phyloP scores from a whole-genome alignment of 2,888 invertebrate species.

The Sminthurides aquaticus region DNA sequence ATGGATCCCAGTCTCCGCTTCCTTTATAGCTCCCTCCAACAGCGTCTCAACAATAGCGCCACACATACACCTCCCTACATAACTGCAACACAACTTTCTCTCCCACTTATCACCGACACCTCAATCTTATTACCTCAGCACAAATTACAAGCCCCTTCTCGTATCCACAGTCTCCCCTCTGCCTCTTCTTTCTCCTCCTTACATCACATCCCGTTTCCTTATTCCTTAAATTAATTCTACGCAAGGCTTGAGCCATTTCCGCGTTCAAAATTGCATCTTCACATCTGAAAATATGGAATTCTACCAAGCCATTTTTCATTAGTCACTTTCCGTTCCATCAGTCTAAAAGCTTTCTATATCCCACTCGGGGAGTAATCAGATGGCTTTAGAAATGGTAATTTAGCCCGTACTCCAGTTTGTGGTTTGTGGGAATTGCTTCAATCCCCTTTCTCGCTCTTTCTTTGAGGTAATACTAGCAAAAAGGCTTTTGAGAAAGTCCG shows the following conservation, averaged over 20 bases:
- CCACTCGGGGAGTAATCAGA: no score
- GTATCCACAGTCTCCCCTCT: no score
- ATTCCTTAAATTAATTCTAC: not conserved
- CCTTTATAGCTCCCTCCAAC: constrained; percentile 1
- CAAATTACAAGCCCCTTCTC: no score
- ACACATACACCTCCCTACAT: not conserved
- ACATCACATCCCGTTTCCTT: not conserved
- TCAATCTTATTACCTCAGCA: constrained; percentile 2
- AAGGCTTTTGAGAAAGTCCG: no score
- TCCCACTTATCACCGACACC: constrained; percentile 3
- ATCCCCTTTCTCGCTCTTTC: no score
- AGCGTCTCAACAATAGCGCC: not conserved
- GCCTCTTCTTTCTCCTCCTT: not conserved
- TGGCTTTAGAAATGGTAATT: no score
- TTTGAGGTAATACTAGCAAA: no score
- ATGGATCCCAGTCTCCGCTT: constrained; percentile 8
- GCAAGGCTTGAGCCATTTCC: not conserved
- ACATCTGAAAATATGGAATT: not conserved
- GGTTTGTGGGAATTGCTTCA: no score
- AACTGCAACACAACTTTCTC: constrained; percentile 5
- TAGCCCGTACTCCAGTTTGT: no score
- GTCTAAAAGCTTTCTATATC: no score
- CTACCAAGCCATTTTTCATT: not conserved
- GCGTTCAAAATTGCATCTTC: not conserved
- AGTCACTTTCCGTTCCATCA: not conserved